Evolutionary conservation across 35 echinoderm and acorn worm genomes (phyloP).

Genomic region (Nesometra sesokonis): DNA sequence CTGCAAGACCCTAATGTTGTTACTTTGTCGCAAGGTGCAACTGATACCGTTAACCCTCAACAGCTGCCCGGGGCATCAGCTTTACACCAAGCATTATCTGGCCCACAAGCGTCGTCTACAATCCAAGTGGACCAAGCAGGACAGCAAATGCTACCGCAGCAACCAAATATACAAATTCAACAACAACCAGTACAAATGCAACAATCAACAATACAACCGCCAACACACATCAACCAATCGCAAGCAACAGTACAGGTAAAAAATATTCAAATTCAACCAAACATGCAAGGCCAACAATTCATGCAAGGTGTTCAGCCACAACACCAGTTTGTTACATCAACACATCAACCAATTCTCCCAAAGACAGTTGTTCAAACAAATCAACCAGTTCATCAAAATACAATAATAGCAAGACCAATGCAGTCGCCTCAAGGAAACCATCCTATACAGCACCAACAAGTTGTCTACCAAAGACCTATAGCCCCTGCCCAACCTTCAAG

Average conservation of each 20-base stretch:
- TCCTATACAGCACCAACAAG: neutral
- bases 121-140: neutral
- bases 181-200: neutral
- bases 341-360: neutral
- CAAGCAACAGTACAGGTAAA: neutral
- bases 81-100: neutral
- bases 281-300: neutral
- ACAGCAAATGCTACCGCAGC: neutral
- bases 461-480: neutral
- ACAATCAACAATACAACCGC: neutral
- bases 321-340: neutral
- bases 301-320: neutral
- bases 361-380: neutral
- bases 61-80: neutral
- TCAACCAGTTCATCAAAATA: neutral
- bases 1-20: neutral
- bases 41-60: neutral
- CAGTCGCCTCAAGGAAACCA: neutral
- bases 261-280: neutral
- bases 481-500: neutral
- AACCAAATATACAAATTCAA: neutral
- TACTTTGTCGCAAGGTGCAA: neutral
- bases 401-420: neutral
- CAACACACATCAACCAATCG: neutral
- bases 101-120: neutral